phyloP scores from a whole-genome alignment of 1,140 invertebrate species.

The Procambarus clarkii region DNA sequence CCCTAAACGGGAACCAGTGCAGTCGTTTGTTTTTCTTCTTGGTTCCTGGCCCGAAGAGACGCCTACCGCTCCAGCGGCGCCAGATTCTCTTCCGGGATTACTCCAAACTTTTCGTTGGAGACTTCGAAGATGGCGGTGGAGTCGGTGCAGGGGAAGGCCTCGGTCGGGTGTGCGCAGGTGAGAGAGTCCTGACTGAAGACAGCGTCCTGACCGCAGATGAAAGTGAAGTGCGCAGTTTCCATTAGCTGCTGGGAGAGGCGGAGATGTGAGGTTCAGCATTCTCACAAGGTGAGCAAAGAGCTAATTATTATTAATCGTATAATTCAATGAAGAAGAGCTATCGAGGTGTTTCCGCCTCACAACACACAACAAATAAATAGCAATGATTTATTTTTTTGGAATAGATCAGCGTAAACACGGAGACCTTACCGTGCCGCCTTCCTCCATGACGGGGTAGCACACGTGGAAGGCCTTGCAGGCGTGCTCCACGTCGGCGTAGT shows the following conservation, averaged over 20 bases:
- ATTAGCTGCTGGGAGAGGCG: neutral
- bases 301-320: no score
- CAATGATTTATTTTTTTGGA: no score
- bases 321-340: no score
- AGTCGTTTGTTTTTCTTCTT: neutral
- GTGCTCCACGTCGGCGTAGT: constrained; percentile 48
- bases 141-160: constrained; percentile 42
- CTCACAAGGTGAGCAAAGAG: no score
- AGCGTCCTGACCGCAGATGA: constrained; percentile 50
- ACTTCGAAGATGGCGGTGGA: constrained; percentile 37
- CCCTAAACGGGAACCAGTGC: no score
- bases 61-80: neutral
- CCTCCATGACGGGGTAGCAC: constrained; percentile 25
- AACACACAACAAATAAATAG: no score
- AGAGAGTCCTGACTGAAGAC: constrained; percentile 58
- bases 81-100: constrained; percentile 42
- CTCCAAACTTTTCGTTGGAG: constrained; percentile 35
- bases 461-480: constrained; percentile 42
- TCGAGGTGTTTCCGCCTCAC: no score
- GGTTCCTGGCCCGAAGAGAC: neutral
- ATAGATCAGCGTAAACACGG: no score
- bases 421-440: constrained; percentile 29
- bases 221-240: constrained; percentile 49
- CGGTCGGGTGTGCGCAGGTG: constrained; percentile 38
- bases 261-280: neutral